Evolutionary conservation across 2,888 invertebrate species (phyloP).

Genomic region (Eristalinus aeneus): DNA sequence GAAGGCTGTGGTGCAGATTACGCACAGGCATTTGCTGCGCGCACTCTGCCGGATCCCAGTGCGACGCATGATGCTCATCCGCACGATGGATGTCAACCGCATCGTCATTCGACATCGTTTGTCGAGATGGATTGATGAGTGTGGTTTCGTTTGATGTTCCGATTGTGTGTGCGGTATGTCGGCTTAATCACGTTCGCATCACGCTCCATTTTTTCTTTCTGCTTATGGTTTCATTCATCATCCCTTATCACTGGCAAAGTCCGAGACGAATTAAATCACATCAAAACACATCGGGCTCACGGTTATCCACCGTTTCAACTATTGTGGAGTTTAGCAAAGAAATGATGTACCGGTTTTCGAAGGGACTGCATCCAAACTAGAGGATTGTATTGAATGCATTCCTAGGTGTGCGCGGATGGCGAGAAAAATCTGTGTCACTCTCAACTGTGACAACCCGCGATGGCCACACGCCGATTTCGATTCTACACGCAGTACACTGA

Average conservation of each 20-base stretch:
- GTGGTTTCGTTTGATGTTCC: constrained; percentile 62
- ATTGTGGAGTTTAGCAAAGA: constrained; percentile 32
- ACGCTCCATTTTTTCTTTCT: constrained; percentile 46
- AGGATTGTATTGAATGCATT: not conserved
- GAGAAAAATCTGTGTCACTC: constrained; percentile 39
- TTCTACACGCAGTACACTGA: not conserved
- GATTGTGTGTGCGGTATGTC: constrained; percentile 58
- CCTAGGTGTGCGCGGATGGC: not conserved
- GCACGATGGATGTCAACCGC: constrained; percentile 17
- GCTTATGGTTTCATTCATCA: not conserved
- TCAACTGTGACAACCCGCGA: not conserved
- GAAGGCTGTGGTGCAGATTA: constrained; percentile 24
- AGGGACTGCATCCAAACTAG: constrained; percentile 1
- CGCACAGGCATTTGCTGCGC: not conserved
- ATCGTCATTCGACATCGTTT: constrained; percentile 23
- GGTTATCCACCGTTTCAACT: constrained; percentile 10
- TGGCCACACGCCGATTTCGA: constrained; percentile 31
- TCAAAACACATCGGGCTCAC: constrained; percentile 28
- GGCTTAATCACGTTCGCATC: constrained; percentile 51
- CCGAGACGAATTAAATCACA: constrained; percentile 14
- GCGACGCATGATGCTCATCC: constrained; percentile 20
- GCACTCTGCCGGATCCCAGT: not conserved
- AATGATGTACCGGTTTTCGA: constrained; percentile 18
- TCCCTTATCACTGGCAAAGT: not conserved
- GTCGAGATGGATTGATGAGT: constrained; percentile 29